Evolutionary conservation across 2,888 invertebrate genomes (phyloP).

Genomic region (Cheilosia vulpina): DNA sequence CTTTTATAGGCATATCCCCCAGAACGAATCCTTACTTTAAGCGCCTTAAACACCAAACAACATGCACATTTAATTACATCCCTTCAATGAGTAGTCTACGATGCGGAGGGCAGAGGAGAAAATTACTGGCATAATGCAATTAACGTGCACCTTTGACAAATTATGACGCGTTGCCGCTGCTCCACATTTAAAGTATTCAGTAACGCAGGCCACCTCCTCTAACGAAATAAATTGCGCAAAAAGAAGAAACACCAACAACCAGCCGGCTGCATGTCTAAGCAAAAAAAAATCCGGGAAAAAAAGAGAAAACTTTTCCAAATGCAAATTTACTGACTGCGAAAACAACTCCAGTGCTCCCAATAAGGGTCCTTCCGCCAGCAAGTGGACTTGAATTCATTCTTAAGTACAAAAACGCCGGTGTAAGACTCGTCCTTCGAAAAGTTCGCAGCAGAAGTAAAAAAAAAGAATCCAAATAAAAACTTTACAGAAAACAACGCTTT

Average conservation of each 20-base stretch:
- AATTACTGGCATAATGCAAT: slow-evolving; percentile 48
- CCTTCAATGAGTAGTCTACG: slow-evolving; percentile 34
- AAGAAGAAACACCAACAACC: neutral
- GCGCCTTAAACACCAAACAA: neutral
- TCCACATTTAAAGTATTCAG: neutral
- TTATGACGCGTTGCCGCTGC: slow-evolving; percentile 48
- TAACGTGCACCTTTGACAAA: slow-evolving; percentile 42
- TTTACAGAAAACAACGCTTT: slow-evolving; percentile 28
- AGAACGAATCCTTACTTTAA: neutral
- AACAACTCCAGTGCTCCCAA: slow-evolving; percentile 34
- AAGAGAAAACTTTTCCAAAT: slow-evolving; percentile 9
- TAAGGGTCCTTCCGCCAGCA: slow-evolving; percentile 32
- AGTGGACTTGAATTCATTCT: slow-evolving; percentile 43
- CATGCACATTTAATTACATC: slow-evolving; percentile 48
- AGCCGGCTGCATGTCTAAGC: neutral
- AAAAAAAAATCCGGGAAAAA: neutral
- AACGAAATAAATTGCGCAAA: slow-evolving; percentile 1
- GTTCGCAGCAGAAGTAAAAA: neutral
- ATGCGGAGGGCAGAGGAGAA: slow-evolving; percentile 24
- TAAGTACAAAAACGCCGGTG: slow-evolving; percentile 8
- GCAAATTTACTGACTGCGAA: slow-evolving; percentile 38
- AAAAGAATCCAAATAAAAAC: neutral
- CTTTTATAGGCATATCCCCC: too few species aligned
- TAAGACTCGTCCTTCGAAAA: slow-evolving; percentile 13
- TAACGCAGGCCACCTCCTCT: neutral